Percentiles rank a stretch among this genome's conserved stretches.
These are phyloP conservation scores for Metopia argyrocephala DNA, from an alignment of 2,888 invertebrate genomes.

Conservation along the genomic window DNA sequence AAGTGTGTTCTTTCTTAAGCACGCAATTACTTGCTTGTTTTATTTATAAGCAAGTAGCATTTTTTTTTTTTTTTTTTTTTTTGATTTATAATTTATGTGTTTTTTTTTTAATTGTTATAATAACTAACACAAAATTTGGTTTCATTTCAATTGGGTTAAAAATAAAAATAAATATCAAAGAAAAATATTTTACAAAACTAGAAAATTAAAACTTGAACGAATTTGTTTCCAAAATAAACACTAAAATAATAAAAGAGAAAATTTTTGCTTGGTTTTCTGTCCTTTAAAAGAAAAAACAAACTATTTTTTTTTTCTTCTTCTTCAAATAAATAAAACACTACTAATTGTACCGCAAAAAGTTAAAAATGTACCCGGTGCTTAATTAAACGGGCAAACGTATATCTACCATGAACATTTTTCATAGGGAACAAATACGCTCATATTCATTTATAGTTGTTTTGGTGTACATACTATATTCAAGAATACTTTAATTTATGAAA, in stretches of 20 bases:
- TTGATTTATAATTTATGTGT: background rate
- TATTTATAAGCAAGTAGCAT: background rate
- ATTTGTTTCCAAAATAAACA: conserved; percentile 26
- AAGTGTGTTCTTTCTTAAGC: no score
- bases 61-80: background rate
- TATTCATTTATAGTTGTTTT: no score
- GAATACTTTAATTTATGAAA: no score
- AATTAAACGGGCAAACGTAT: no score
- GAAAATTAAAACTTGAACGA: conserved; percentile 9
- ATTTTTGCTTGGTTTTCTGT: conserved; percentile 74
- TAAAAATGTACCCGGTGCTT: no score
- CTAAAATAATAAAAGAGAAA: conserved; percentile 51
- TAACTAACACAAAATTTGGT: conserved; percentile 20
- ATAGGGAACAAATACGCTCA: no score
- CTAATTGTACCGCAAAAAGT: no score
- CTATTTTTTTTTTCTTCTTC: background rate
- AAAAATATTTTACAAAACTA: conserved; percentile 16
- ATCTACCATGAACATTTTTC: no score
- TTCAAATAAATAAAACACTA: no score
- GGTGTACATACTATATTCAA: no score
- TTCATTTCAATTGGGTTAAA: conserved; percentile 53
- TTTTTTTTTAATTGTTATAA: background rate
- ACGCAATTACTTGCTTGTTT: no score
- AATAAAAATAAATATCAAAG: conserved; percentile 13
- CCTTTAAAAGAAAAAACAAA: conserved; percentile 54